Base-by-base conservation (phyloP, 1,140 invertebrate genomes). In the Brachionus paranguensis region DNA sequence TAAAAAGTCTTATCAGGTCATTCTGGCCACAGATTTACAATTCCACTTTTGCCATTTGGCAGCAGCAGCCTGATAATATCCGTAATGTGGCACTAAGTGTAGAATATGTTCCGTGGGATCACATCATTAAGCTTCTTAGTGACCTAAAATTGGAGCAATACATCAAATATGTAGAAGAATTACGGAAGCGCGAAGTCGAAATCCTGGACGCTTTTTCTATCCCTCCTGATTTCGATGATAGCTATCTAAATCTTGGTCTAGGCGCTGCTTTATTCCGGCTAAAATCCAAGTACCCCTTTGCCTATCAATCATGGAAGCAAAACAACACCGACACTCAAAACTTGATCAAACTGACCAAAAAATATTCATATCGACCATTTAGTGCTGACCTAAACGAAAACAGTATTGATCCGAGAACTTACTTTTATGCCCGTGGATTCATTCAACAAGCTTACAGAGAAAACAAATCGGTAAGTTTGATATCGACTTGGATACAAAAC, bases 191-290 rank as follows among this genome's bases (percentile, higher is more conserved):
- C 12, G 43, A 70, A 7, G 14, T 3, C 7, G 37, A 45, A 60
- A 14, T 43, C 6, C 8, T 74, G 10, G 37, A 87, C 14, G 86
- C 86, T 0, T 88, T 88, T 78, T 86, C 86, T 47, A 88, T 88
- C 43, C 88, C 88, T 6, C 86, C 88, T 0, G 88, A 88, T 84
- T 88, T 88, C 84, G 88, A 88, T 84, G 88, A 88, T 78, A 88
- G 87, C 0, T 88, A 88, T 85, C 85, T 88, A 11, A 88, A 88
- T 84, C 45, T 88, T 29, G 87, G 86, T n/a, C 45, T 88, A 0
- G 88, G 88, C 2, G 72, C 85, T 10, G 50, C 87, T 10, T 79
- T 88, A 27, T 70, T 29, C n/a, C 29, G 86, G 33, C 53, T 85
- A 17, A 78, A 72, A 45, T 43, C 79, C 3, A 64, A 85, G 5